A percentile compares a stretch with the other conserved stretches of the same genome.
phyloP scores from a whole-genome alignment of 2,888 invertebrate genomes.

The Pristionchus arcanus region DNA sequence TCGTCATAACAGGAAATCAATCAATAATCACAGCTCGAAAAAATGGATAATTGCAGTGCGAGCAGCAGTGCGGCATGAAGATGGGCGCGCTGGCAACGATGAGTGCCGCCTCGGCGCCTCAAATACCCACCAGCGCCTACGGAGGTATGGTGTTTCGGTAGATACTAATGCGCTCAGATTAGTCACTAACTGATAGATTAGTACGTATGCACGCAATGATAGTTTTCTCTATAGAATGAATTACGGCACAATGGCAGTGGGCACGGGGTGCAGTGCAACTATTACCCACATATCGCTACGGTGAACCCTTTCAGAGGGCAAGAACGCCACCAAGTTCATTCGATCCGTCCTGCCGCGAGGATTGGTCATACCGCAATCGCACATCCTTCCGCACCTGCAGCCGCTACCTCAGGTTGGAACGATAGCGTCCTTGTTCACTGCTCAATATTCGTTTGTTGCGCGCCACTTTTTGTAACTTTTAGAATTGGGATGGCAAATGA shows the following conservation, averaged over 20 bases:
- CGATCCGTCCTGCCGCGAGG: neutral
- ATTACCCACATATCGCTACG: no score
- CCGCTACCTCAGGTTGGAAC: neutral
- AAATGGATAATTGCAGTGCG: slow-evolving; percentile 10
- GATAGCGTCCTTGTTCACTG: no score
- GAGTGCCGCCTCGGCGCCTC: neutral
- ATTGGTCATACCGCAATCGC: neutral
- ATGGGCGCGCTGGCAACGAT: slow-evolving; percentile 15
- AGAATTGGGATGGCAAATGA: no score
- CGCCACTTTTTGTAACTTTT: no score
- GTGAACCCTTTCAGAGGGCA: neutral
- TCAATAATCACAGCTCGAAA: neutral
- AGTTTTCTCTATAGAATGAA: no score
- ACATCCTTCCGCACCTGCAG: neutral
- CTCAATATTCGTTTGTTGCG: no score
- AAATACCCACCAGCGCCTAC: slow-evolving; percentile 29
- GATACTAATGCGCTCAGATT: no score
- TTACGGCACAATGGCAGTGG: no score
- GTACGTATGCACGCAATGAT: no score
- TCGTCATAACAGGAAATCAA: no score
- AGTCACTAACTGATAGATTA: no score
- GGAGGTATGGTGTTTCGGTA: neutral
- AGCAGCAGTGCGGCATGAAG: slow-evolving; percentile 44
- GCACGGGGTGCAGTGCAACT: no score
- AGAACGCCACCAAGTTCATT: neutral